phyloP scores from a whole-genome alignment of 2,888 invertebrate species.

The Conchocele bisecta region DNA sequence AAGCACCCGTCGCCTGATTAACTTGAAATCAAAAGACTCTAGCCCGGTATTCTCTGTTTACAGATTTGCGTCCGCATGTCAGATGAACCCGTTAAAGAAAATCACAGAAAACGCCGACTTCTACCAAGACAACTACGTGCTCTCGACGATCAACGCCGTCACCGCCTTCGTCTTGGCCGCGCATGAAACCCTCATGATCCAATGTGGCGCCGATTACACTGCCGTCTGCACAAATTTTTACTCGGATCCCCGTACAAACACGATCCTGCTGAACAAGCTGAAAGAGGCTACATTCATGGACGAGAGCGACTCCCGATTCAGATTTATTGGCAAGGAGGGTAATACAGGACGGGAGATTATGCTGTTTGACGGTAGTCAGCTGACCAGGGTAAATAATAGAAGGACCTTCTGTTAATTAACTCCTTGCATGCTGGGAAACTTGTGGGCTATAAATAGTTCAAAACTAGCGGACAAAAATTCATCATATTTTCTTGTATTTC shows the following conservation, averaged over 20 bases:
- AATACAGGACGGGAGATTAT: conserved; percentile 59
- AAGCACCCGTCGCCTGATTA: neutral
- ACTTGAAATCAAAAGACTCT: too few relatives aligned
- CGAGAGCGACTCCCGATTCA: conserved; percentile 57
- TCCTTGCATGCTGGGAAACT: too few relatives aligned
- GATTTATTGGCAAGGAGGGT: conserved; percentile 70
- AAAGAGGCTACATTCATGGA: conserved; percentile 63
- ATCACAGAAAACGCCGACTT: conserved; percentile 55
- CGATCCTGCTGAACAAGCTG: conserved; percentile 64
- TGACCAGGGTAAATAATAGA: conserved; percentile 48
- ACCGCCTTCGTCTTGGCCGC: conserved; percentile 80
- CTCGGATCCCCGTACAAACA: conserved; percentile 56
- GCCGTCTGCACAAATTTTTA: conserved; percentile 65
- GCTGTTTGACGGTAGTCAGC: conserved; percentile 48
- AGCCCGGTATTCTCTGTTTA: neutral
- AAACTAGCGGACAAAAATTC: too few relatives aligned
- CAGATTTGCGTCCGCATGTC: conserved; percentile 31
- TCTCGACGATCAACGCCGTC: conserved; percentile 81
- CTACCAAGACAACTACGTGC: conserved; percentile 69
- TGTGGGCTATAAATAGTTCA: too few relatives aligned
- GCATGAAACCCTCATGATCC: conserved; percentile 76
- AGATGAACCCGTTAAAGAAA: neutral
- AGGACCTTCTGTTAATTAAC: neutral
- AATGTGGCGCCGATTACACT: conserved; percentile 68
- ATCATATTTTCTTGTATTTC: too few relatives aligned